Evolutionary conservation across 92 coral and sea anemone species (phyloP), one percentile per base, ranked within the genome.

Genomic region (Palythoa grandiflora): DNA sequence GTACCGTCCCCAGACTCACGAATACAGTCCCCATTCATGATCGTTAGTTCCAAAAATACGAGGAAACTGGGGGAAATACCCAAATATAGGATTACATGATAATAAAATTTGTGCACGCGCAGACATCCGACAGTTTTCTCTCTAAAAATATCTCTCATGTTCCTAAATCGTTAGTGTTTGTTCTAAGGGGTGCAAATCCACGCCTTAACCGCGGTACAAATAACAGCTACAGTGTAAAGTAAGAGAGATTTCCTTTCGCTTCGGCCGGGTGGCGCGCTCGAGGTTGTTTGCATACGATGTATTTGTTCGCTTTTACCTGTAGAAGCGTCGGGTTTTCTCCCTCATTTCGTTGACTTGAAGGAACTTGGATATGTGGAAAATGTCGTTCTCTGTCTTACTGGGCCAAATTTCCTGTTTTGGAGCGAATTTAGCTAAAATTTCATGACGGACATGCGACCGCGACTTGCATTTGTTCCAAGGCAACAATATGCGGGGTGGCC

Each of bases 371-470:
- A 89, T 57, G 89, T 95, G 91, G 92, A 90, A 88, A 89, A 91
- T 94, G 93, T 89, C 91, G 92, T 88, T 87, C 90, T 89, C 92
- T 91, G 93, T 94, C 86, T 91, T 87, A 88, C 86, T 80, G 96
- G 96, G 89, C 93, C 98, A 95, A 93, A 89, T 94, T 95, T 95
- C 98, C 98, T 95, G 98, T 95, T 95, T 93, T 95, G 98, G 98
- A 95, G 98, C 89, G 98, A 95, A 93, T 95, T 95, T 95, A 95
- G 98, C 92, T 91, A 95, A 88, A 97, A 92, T 97, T 95, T 93
- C 98, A 95, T 93, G 98, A 94, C 98, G 96, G 98, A 92, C 99
- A 95, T 93, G 96, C 99, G 99, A 95, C 96, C 98, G 96, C 98
- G 96, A 95, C 95, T 95, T 87, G 95, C 96, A 95, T 96, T 95